Percentiles rank a stretch among this genome's conserved stretches.
These are phyloP conservation scores for Hemaris fuciformis DNA, from an alignment of 2,888 invertebrate genomes.

Conservation along the genomic window DNA sequence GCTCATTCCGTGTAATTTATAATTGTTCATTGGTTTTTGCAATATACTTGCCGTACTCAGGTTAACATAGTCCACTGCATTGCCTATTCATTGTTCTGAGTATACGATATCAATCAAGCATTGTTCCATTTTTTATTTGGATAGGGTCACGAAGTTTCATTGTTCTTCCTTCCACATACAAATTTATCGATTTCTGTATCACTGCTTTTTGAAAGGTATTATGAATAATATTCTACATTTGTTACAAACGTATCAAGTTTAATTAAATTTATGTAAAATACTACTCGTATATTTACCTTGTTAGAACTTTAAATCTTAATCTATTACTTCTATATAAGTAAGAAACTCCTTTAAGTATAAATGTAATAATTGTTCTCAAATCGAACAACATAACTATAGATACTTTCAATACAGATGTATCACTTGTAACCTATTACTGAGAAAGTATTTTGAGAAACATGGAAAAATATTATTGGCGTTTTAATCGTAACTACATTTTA, in stretches of 20 bases:
- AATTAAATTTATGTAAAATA: no score
- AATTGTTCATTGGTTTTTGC: conserved; percentile 67
- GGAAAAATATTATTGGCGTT: neutral
- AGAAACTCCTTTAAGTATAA: no score
- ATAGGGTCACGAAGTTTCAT: neutral
- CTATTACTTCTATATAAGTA: no score
- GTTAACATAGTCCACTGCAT: conserved; percentile 37
- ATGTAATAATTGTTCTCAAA: no score
- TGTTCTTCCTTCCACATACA: conserved; percentile 1
- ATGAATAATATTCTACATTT: neutral
- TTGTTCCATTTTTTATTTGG: conserved; percentile 16
- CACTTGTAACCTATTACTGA: no score
- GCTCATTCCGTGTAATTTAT: conserved; percentile 69
- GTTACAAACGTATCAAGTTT: neutral
- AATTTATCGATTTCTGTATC: neutral
- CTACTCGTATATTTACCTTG: no score
- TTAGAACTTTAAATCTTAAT: no score
- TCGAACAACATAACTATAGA: no score
- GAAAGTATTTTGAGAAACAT: no score
- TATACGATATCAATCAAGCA: conserved; percentile 33
- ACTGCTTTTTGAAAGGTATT: neutral
- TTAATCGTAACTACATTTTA: neutral
- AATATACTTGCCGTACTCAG: conserved; percentile 62
- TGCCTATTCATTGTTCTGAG: conserved; percentile 46
- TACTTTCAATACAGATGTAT: no score